Conservation (phyloP, 1,140 invertebrate genomes). For the Arctopsyche grandis region DNA sequence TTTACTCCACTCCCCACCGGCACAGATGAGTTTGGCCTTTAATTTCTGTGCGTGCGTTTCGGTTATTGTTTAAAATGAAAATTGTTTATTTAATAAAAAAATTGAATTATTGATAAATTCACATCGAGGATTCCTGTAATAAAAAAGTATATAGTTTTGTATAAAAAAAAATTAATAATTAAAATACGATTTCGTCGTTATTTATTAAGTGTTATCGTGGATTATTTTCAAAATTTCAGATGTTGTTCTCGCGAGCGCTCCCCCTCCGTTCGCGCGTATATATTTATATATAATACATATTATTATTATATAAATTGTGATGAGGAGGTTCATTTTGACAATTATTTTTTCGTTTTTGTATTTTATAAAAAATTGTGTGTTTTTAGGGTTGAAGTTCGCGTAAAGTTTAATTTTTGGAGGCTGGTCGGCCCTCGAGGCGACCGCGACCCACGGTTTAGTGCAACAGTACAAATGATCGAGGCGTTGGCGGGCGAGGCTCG, state of each 20-base stretch:
- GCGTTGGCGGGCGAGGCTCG: slow-evolving; percentile 41
- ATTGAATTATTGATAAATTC: slow-evolving; percentile 53
- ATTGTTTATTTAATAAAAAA: slow-evolving; percentile 44
- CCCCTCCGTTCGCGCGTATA: slow-evolving; percentile 51
- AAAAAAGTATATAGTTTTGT: slow-evolving; percentile 55
- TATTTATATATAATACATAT: slow-evolving; percentile 48
- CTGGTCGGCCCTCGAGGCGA: slow-evolving; percentile 33
- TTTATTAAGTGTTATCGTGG: slow-evolving; percentile 53
- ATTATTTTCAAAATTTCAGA: slow-evolving; percentile 54
- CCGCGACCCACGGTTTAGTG: slow-evolving; percentile 59
- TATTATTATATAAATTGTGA: slow-evolving; percentile 18
- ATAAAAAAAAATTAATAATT: slow-evolving; percentile 43
- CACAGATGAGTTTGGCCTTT: slow-evolving; percentile 51
- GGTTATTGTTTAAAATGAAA: slow-evolving; percentile 3
- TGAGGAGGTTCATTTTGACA: neutral
- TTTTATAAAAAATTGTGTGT: neutral
- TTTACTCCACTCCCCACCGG: neutral
- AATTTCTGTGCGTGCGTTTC: slow-evolving; percentile 41
- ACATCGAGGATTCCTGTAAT: slow-evolving; percentile 55
- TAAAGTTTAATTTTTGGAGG: slow-evolving; percentile 37
- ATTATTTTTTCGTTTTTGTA: neutral
- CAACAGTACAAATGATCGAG: slow-evolving; percentile 65
- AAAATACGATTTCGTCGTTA: slow-evolving; percentile 54
- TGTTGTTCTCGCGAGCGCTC: slow-evolving; percentile 50
- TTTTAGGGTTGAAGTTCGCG: slow-evolving; percentile 37